These are phyloP conservation scores for Bimastos eiseni DNA, from an alignment of 2,888 invertebrate species.

Conservation along the genomic window DNA sequence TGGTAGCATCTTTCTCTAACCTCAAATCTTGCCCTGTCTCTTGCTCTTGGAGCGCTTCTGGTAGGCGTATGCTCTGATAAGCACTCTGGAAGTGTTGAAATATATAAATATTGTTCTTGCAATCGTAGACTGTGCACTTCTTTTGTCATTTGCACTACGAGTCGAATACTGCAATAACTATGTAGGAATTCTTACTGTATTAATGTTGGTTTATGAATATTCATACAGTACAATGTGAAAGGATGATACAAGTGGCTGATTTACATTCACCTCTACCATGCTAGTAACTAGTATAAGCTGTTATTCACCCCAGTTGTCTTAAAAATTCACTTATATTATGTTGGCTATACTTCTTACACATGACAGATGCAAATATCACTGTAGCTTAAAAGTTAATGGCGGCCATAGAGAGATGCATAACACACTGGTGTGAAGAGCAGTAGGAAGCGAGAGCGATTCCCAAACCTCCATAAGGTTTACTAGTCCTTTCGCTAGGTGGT, in stretches of 20 bases:
- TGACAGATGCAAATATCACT: neutral
- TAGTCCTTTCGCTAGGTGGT: no score
- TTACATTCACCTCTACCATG: neutral
- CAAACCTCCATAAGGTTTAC: no score
- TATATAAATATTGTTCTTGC: no score
- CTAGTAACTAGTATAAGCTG: neutral
- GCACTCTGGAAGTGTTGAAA: no score
- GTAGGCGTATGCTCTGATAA: no score
- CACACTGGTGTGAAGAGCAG: no score
- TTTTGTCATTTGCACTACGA: neutral
- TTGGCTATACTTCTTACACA: neutral
- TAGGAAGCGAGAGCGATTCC: no score
- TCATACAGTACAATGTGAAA: neutral
- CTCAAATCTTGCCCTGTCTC: no score
- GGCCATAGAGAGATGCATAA: no score
- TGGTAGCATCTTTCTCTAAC: no score
- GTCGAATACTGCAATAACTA: neutral
- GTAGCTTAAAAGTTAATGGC: no score
- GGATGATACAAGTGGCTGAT: neutral
- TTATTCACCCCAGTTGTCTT: neutral
- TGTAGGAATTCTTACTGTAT: neutral
- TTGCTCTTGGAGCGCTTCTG: no score
- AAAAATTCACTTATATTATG: neutral
- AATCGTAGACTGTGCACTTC: neutral
- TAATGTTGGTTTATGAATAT: neutral